Percentiles rank a stretch among this genome's conserved stretches.
Conservation (phyloP, 2,113 vertebrate species). For the Nycticorax nycticorax region DNA sequence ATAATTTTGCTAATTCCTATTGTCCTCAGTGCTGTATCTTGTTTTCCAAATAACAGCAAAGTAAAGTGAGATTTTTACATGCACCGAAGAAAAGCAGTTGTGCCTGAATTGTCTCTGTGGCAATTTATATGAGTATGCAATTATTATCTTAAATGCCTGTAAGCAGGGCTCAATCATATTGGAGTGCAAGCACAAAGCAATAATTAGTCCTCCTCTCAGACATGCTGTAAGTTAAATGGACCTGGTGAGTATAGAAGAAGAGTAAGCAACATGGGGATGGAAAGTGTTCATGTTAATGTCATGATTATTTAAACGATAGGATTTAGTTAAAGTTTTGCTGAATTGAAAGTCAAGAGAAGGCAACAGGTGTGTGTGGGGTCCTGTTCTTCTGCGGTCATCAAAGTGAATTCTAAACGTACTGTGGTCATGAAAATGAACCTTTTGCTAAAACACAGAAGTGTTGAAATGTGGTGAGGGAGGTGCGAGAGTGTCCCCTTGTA, state of each 20-base stretch:
- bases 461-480: background rate
- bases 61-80: background rate
- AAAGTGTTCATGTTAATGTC: background rate
- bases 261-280: background rate
- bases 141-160: background rate
- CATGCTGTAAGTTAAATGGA: background rate
- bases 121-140: conserved; percentile 6
- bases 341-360: background rate
- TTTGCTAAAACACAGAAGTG: background rate
- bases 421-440: background rate
- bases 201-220: background rate
- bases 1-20: background rate
- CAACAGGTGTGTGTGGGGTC: background rate
- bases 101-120: background rate
- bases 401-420: background rate
- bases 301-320: background rate
- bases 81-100: background rate
- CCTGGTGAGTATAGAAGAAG: background rate
- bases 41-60: background rate
- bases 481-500: rapidly evolving
- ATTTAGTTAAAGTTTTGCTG: background rate
- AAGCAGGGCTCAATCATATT: background rate
- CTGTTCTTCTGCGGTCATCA: background rate
- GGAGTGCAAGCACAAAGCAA: background rate
- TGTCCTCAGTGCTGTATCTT: background rate